Conservation (phyloP, 2,888 invertebrate species). For the Isoperla grammatica region DNA sequence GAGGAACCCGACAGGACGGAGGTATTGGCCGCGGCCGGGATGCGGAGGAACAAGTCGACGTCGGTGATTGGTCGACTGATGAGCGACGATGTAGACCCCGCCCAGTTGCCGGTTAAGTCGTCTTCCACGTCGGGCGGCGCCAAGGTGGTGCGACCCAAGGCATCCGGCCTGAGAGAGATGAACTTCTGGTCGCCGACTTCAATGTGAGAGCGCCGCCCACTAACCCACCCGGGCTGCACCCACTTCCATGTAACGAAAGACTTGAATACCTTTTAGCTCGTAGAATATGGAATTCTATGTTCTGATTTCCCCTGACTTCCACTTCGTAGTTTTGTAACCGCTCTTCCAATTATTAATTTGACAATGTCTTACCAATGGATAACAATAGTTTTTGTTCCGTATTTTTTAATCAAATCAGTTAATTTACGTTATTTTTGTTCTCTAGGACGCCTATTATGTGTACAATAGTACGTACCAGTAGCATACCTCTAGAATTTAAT, state of each 20-base stretch:
- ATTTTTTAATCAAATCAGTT: too few relatives aligned
- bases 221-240: too few relatives aligned
- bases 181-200: constrained; percentile 84
- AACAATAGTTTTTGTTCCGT: too few relatives aligned
- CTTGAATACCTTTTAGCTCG: background rate
- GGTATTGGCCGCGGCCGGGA: background rate
- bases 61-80: constrained; percentile 1
- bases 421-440: too few relatives aligned
- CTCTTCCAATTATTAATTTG: too few relatives aligned
- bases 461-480: too few relatives aligned
- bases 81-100: background rate
- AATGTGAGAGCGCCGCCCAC: too few relatives aligned
- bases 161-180: constrained; percentile 72
- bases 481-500: too few relatives aligned
- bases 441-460: too few relatives aligned
- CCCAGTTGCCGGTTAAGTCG: background rate
- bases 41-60: constrained; percentile 36
- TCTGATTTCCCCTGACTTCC: background rate
- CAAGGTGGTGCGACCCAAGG: constrained; percentile 49
- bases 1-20: constrained; percentile 1
- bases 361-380: too few relatives aligned
- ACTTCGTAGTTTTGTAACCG: background rate
- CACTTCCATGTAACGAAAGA: constrained; percentile 66
- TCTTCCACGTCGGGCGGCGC: background rate
- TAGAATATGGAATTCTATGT: background rate